Percentiles rank a stretch among this genome's conserved stretches.
Conservation (phyloP, 2,888 invertebrate species). For the Eristalis arbustorum region DNA sequence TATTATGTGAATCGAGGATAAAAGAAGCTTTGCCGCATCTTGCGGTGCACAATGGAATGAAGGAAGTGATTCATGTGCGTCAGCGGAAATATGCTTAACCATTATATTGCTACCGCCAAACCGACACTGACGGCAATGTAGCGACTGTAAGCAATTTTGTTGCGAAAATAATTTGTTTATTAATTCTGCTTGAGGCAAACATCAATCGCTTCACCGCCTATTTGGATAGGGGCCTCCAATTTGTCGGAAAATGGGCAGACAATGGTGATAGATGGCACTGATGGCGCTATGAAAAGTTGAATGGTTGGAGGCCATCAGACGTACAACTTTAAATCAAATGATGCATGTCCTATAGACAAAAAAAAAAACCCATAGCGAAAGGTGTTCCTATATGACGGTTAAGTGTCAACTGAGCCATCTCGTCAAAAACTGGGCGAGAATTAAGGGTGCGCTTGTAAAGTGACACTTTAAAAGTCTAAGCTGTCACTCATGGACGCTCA, state of each 20-base stretch:
- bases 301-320: no score
- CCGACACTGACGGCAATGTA: neutral
- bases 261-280: no score
- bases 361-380: no score
- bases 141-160: neutral
- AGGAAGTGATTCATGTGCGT: conserved; percentile 41
- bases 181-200: neutral
- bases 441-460: no score
- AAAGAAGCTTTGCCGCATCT: conserved; percentile 64
- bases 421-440: no score
- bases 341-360: no score
- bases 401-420: no score
- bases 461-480: no score
- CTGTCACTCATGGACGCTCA: no score
- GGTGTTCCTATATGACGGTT: no score
- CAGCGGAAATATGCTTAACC: conserved; percentile 27
- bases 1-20: conserved; percentile 37
- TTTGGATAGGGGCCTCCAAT: neutral
- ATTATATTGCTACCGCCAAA: neutral
- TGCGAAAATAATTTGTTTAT: neutral
- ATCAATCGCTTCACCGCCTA: neutral
- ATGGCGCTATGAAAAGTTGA: no score
- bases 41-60: conserved; percentile 36
- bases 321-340: no score
- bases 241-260: neutral